These are phyloP conservation scores for Leucoma salicis DNA, from an alignment of 2,888 invertebrate species.

Conservation along the genomic window DNA sequence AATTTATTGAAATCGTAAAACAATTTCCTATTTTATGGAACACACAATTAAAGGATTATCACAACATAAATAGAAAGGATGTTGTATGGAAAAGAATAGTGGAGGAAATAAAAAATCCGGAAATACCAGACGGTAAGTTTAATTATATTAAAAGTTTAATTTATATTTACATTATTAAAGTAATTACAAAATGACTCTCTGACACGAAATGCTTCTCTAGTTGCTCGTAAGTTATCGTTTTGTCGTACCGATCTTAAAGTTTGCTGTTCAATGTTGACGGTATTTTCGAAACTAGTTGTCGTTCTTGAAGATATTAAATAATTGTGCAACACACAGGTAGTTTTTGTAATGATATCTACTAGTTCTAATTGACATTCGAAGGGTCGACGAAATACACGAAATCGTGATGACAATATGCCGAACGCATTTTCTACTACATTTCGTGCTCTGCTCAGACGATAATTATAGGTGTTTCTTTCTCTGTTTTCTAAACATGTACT, in stretches of 20 bases:
- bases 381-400: slow-evolving; percentile 21
- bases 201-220: slow-evolving; percentile 29
- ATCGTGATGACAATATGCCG: slow-evolving; percentile 11
- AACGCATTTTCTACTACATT: slow-evolving; percentile 15
- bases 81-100: slow-evolving; percentile 26
- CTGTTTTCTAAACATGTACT: slow-evolving; percentile 6
- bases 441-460: slow-evolving; percentile 15
- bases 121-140: slow-evolving; percentile 30
- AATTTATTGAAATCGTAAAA: slow-evolving; percentile 20
- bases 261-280: slow-evolving; percentile 23
- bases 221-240: slow-evolving; percentile 26
- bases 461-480: slow-evolving; percentile 13
- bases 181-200: slow-evolving; percentile 29
- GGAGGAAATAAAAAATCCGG: slow-evolving; percentile 27
- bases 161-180: slow-evolving; percentile 26
- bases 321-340: slow-evolving; percentile 25
- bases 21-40: slow-evolving; percentile 13
- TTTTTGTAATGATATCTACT: slow-evolving; percentile 26
- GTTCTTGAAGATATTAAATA: slow-evolving; percentile 25
- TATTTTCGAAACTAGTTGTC: slow-evolving; percentile 20
- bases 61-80: slow-evolving; percentile 27
- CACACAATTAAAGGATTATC: slow-evolving; percentile 23
- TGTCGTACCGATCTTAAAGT: slow-evolving; percentile 23
- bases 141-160: slow-evolving; percentile 20
- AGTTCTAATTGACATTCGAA: slow-evolving; percentile 28